phyloP scores from a whole-genome alignment of 2,797 vertebrate genomes.

The Cyclopterus lumpus region DNA sequence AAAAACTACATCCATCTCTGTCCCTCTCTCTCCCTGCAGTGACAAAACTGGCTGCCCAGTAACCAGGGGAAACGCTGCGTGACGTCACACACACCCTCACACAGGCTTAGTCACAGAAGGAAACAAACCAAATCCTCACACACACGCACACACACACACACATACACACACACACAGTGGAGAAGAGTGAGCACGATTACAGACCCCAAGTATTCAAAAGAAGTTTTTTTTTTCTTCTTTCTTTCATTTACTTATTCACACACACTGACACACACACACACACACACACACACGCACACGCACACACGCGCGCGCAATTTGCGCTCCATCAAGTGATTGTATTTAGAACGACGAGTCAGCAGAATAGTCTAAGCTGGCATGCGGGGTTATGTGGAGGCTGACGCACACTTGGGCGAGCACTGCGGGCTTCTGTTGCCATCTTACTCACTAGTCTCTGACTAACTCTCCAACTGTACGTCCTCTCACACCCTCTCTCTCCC shows the following conservation, averaged over 20 bases:
- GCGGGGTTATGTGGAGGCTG: slow-evolving; percentile 59
- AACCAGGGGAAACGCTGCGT: slow-evolving; percentile 56
- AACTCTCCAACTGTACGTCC: slow-evolving; percentile 11
- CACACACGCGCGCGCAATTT: slow-evolving; percentile 35
- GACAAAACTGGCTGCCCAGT: slow-evolving; percentile 44
- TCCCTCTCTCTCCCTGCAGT: slow-evolving; percentile 9
- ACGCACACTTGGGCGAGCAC: slow-evolving; percentile 31
- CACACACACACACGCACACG: slow-evolving; percentile 25
- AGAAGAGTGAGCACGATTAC: slow-evolving; percentile 43
- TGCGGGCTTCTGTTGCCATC: slow-evolving; percentile 47
- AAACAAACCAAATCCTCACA: slow-evolving; percentile 48
- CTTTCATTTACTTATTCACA: slow-evolving; percentile 51
- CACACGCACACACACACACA: background rate
- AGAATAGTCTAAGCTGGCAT: slow-evolving; percentile 67
- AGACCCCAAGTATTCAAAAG: slow-evolving; percentile 51
- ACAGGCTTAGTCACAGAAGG: slow-evolving; percentile 63
- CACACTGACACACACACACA: slow-evolving; percentile 30
- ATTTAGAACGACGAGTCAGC: slow-evolving; percentile 68
- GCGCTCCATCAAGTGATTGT: slow-evolving; percentile 59
- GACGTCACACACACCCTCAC: slow-evolving; percentile 61
- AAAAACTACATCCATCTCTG: slow-evolving; percentile 28
- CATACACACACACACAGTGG: slow-evolving; percentile 6
- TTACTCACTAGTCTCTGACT: slow-evolving; percentile 60
- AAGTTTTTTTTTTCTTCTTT: slow-evolving; percentile 26
- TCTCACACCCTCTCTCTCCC: background rate